Base-by-base conservation (phyloP, 2,888 invertebrate species). In the Yponomeuta cagnagella region DNA sequence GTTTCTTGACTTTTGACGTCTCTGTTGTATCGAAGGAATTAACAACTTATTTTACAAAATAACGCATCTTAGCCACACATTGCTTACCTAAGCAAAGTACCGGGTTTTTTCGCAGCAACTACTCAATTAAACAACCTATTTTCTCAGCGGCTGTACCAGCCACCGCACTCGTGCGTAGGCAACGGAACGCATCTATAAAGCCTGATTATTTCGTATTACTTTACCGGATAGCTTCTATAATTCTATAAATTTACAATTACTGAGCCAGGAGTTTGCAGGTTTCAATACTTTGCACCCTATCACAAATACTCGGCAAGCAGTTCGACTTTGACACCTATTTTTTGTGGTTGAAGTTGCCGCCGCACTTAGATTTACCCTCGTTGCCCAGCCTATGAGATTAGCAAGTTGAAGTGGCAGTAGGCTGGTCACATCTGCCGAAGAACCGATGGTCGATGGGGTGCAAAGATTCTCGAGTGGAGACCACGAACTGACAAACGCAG, bases 141-240 rank as follows among this genome's bases (percentile, higher is more conserved):
- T 10, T 64, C 64, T 31, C 23, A 64, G n/a, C 23, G 64, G 31
- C 64, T 64, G 64, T 64, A 30, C 31, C 30, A 10, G 30, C 64
- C 30, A 30, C 64, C 64, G 64, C 23, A 64, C 64, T 64, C 33
- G 37, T 52, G 66, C 31, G 48, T 67, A 67, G 43, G 67, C 67
- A 67, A 67, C 43, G 67, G 33, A 67, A 67, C 67, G 43, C 67
- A 79, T 78, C 75, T 75, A 73, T 74, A 68, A 68, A 71, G 74
- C 52, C 75, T 78, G 80, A 80, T 80, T 79, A 80, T 80, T 79
- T 78, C 76, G 76, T 80, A 79, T 78, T 76, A 77, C 75, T 79
- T 76, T 78, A 79, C 78, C 33, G 67, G n/a, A n/a, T 78, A 77
- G 70, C 74, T 74, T 77, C 76, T 71, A 73, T 74, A 73, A 74